phyloP scores from a whole-genome alignment of 2,113 vertebrate species.

The Trichechus manatus region DNA sequence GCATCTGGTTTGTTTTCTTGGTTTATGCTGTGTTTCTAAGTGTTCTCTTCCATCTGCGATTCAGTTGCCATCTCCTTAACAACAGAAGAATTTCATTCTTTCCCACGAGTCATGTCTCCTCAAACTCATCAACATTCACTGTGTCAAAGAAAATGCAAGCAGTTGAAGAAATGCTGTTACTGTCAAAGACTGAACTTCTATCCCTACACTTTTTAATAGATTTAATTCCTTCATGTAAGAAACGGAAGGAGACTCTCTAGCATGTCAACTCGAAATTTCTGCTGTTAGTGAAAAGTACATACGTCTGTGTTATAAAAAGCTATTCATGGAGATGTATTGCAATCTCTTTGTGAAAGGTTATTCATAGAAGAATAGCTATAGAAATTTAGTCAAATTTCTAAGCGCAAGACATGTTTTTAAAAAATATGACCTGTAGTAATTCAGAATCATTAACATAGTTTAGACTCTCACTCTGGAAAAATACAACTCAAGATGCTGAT shows the following conservation, averaged over 20 bases:
- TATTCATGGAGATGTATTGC: too few species aligned
- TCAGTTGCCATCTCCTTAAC: not conserved
- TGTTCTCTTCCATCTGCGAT: conserved; percentile 19
- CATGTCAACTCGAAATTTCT: not conserved
- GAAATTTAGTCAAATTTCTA: too few species aligned
- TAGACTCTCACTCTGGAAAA: not conserved
- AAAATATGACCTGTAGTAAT: too few species aligned
- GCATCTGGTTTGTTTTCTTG: too few species aligned
- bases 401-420: too few species aligned
- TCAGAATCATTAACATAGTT: too few species aligned
- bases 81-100: conserved; percentile 32
- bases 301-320: too few species aligned
- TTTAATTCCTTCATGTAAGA: not conserved
- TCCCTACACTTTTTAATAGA: not conserved
- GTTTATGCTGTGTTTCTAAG: not conserved
- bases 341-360: too few species aligned
- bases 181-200: not conserved
- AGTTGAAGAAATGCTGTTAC: not conserved
- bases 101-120: not conserved
- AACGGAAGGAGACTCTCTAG: not conserved
- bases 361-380: too few species aligned
- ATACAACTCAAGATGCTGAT: not conserved
- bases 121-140: not conserved
- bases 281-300: not conserved
- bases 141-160: conserved; percentile 37